phyloP scores from a whole-genome alignment of 2,797 vertebrate species.

The Pipistrellus nathusii region DNA sequence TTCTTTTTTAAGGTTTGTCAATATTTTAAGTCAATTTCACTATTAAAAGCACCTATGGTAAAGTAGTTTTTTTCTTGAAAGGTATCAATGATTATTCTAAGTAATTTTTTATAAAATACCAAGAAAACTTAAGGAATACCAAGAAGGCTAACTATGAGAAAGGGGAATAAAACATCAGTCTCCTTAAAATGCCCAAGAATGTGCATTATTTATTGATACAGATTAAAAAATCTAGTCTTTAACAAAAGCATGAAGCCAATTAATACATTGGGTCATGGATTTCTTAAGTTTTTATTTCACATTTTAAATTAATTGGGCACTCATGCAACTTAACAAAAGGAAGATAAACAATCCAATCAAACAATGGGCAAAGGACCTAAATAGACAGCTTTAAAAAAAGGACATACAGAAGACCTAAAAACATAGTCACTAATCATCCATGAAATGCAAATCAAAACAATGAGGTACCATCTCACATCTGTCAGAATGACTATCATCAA shows the following conservation, averaged over 20 bases:
- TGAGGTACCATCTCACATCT: no score
- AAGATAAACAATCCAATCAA: no score
- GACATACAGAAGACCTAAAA: no score
- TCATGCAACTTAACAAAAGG: no score
- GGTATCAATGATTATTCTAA: background rate
- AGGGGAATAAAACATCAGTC: background rate
- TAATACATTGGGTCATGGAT: background rate
- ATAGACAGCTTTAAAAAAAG: no score
- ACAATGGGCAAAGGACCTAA: no score
- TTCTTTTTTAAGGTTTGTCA: background rate
- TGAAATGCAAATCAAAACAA: no score
- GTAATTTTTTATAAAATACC: background rate
- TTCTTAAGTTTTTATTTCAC: conserved; percentile 20
- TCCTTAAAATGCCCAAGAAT: background rate
- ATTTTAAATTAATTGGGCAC: background rate
- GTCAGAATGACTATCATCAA: no score
- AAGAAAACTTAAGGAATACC: background rate
- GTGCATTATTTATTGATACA: background rate
- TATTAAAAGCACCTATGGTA: background rate
- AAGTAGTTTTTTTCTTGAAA: conserved; percentile 7
- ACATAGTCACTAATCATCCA: no score
- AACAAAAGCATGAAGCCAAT: background rate
- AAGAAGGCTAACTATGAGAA: background rate
- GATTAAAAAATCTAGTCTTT: background rate
- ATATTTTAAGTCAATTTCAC: background rate